A percentile compares a stretch with the other conserved stretches of the same genome.
These are phyloP conservation scores for Adelges cooleyi DNA, from an alignment of 1,140 invertebrate genomes.

Conservation along the genomic window DNA sequence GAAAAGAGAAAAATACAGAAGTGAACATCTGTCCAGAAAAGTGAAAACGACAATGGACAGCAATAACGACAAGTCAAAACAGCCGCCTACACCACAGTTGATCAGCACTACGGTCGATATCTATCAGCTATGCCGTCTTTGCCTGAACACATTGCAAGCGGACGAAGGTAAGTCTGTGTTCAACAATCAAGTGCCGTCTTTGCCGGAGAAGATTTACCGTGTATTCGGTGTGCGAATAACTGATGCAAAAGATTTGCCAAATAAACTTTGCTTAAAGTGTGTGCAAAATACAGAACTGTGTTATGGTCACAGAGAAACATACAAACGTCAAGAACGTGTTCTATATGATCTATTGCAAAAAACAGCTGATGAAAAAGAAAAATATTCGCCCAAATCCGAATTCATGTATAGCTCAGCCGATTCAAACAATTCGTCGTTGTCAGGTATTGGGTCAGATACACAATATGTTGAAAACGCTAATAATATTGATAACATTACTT, in stretches of 20 bases:
- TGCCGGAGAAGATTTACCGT: conserved; percentile 23
- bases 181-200: conserved; percentile 15
- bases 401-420: conserved; percentile 10
- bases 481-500: not conserved
- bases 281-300: conserved; percentile 25
- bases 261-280: conserved; percentile 26
- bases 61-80: not conserved
- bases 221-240: conserved; percentile 21
- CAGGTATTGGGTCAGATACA: conserved; percentile 2
- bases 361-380: not conserved
- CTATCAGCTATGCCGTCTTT: conserved; percentile 18
- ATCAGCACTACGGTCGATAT: not conserved
- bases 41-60: not conserved
- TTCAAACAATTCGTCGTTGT: conserved; percentile 27
- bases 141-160: not conserved
- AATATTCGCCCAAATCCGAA: conserved; percentile 8
- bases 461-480: not conserved
- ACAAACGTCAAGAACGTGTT: conserved; percentile 18
- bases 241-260: conserved; percentile 20
- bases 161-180: conserved; percentile 23
- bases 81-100: not conserved
- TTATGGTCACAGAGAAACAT: conserved; percentile 21
- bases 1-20: no score
- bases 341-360: conserved; percentile 12
- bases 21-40: no score